phyloP scores from a whole-genome alignment of 2,888 invertebrate species.

The Acutogordius australiensis region DNA sequence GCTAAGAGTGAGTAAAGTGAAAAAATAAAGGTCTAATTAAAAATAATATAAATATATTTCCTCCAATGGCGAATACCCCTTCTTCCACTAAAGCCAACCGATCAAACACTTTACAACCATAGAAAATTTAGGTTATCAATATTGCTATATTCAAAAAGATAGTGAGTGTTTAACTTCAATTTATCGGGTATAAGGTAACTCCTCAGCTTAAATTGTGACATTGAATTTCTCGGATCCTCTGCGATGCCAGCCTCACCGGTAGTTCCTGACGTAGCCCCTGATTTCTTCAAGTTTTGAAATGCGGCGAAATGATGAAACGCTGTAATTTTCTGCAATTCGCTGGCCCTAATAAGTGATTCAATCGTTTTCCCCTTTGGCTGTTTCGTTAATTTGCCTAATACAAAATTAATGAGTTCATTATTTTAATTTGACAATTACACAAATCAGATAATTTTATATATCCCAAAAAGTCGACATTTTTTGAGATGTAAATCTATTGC shows the following conservation, averaged over 20 bases:
- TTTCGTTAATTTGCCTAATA: neutral
- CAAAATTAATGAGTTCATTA: too few relatives aligned
- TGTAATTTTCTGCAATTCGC: neutral
- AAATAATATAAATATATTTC: too few relatives aligned
- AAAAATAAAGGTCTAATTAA: too few relatives aligned
- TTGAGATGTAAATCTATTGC: too few relatives aligned
- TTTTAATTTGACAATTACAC: too few relatives aligned
- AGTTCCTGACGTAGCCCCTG: neutral
- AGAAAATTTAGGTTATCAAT: too few relatives aligned
- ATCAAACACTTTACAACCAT: too few relatives aligned
- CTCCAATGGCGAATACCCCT: too few relatives aligned
- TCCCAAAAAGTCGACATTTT: too few relatives aligned
- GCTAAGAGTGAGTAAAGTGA: too few relatives aligned
- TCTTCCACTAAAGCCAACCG: too few relatives aligned
- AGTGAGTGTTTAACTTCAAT: neutral
- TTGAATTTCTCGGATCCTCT: neutral
- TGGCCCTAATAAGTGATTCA: neutral
- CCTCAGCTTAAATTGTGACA: neutral
- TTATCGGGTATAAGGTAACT: neutral
- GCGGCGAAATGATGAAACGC: conserved; percentile 10
- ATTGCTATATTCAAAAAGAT: too few relatives aligned
- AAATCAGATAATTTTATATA: neutral
- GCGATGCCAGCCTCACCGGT: neutral
- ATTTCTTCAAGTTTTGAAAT: neutral
- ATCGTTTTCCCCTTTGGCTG: conserved; percentile 3